These are phyloP conservation scores for Ictinia mississippiensis DNA, from an alignment of 2,797 vertebrate species.

Conservation along the genomic window DNA sequence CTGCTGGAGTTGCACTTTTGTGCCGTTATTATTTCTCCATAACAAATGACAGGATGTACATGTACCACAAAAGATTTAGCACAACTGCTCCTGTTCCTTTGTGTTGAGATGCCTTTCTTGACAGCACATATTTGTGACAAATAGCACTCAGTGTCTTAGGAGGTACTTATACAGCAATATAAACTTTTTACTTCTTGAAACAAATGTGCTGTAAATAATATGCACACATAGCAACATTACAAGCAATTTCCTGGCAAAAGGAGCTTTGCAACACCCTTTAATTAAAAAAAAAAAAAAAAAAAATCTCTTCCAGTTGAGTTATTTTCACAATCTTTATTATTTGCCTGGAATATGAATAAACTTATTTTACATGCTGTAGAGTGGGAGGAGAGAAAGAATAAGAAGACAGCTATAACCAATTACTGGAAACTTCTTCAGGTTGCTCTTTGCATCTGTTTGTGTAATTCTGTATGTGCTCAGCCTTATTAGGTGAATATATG, in stretches of 20 bases:
- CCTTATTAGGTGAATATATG: neutral
- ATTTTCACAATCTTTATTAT: neutral
- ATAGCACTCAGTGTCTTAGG: neutral
- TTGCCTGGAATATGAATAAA: neutral
- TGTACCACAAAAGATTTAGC: neutral
- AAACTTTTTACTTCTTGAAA: neutral
- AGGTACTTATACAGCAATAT: neutral
- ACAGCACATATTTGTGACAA: neutral
- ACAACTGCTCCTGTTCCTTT: neutral
- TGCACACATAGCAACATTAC: neutral
- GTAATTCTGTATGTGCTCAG: neutral
- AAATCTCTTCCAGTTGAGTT: neutral
- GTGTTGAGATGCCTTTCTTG: neutral
- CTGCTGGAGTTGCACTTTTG: neutral
- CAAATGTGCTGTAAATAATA: neutral
- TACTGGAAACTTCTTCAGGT: neutral
- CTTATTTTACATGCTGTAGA: neutral
- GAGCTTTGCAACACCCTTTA: neutral
- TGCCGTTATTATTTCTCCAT: neutral
- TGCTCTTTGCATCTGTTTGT: neutral
- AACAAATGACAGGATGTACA: neutral
- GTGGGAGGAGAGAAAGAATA: neutral
- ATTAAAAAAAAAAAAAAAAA: neutral
- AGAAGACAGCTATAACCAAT: neutral
- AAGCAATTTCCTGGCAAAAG: neutral